A percentile compares a stretch with the other conserved stretches of the same genome.
Conservation (phyloP, 1,140 invertebrate species). For the Platorchestia sp. region DNA sequence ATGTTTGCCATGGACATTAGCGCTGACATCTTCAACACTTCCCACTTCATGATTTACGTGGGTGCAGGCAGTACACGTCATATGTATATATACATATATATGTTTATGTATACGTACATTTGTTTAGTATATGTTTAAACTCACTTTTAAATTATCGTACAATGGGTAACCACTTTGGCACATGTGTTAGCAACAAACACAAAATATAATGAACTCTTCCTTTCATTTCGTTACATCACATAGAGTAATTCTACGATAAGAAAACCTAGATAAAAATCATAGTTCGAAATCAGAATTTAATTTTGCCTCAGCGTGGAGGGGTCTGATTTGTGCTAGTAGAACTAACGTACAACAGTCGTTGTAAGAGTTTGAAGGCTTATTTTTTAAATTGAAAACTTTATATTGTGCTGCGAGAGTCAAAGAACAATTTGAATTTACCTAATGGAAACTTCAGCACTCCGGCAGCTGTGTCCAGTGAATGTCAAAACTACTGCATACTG, state of each 20-base stretch:
- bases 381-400: neutral
- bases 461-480: neutral
- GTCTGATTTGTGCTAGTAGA: neutral
- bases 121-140: no score
- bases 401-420: neutral
- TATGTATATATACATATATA: no score
- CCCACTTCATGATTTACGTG: slow-evolving; percentile 52
- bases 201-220: no score
- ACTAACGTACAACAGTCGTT: neutral
- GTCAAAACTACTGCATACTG: neutral
- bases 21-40: slow-evolving; percentile 49
- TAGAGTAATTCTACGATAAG: no score
- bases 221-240: no score
- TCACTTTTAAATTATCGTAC: no score
- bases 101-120: no score
- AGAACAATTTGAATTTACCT: neutral
- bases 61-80: neutral
- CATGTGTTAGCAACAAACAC: no score
- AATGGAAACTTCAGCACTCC: neutral
- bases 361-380: neutral
- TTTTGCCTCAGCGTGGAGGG: neutral
- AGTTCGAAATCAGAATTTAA: neutral
- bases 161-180: no score
- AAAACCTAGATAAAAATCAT: neutral
- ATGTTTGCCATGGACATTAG: neutral